Evolutionary conservation across 1,140 invertebrate species (phyloP), one percentile per base, ranked within the genome.

Genomic region (Aphidius ervi): DNA sequence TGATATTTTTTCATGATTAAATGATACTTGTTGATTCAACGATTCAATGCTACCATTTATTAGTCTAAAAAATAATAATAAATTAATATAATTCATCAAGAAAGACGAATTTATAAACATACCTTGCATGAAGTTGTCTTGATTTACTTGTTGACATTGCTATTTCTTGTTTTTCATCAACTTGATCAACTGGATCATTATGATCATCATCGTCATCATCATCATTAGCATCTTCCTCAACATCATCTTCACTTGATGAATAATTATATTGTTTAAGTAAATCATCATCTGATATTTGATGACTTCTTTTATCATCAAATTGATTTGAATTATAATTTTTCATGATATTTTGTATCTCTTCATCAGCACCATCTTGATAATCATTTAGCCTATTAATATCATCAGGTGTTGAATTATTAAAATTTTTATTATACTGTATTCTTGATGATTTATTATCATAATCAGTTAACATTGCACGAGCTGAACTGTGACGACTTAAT

Each of bases 111-210:
- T 16, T 16, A 16, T 16, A 16, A 16, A 16, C 16, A 16, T 16
- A 31, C 23, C 23, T 31, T 45, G 61, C 53, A 37, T 69, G 64
- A n/a, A 74, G 63, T 39, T 65, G 64, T 59, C 64, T 71, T 16
- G 72, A 73, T 53, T 67, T 70, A 1, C 56, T 68, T 5, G 65
- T 50, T 16, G 43, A 46, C 16, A 45, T 56, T 40, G 16, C 48
- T 41, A 40, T 9, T 1, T 50, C 39, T 9, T 9, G 47, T 54
- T 61, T n/a, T 31, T 52, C 23, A 23, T 23, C 23, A 23, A 9
- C 7, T 2, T 7, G n/a, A 23, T 16, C 16, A 9, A 39, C 52
- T 62, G 54, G 31, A 48, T 37, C 5, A 23, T 47, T 58, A 45
- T 61, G 40, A 49, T 41, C 40, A 55, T 65, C 66, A 56, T 60